phyloP scores from a whole-genome alignment of 2,113 vertebrate species.

The Corythoichthys haematopterus region DNA sequence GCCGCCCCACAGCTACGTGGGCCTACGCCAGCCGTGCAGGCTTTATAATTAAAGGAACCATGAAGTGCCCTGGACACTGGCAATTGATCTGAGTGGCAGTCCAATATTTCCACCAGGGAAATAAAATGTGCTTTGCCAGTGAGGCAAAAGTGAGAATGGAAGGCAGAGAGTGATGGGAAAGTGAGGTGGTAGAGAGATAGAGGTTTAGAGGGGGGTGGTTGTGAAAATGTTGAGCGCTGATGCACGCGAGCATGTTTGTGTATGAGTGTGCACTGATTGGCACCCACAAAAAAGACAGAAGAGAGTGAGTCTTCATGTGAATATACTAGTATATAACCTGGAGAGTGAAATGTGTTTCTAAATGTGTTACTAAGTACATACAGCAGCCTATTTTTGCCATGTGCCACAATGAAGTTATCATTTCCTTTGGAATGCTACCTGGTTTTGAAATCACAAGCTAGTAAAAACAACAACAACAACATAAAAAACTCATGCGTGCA shows the following conservation, averaged over 20 bases:
- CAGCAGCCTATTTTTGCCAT: too few species aligned
- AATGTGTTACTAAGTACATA: too few species aligned
- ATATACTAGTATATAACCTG: too few species aligned
- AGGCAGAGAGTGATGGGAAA: slow-evolving; percentile 31
- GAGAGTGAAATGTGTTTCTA: too few species aligned
- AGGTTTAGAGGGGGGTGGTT: slow-evolving; percentile 4
- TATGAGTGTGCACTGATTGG: slow-evolving; percentile 2
- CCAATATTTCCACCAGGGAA: slow-evolving; percentile 78
- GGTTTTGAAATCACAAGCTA: too few species aligned
- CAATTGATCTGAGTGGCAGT: slow-evolving; percentile 80
- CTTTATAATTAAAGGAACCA: slow-evolving; percentile 78
- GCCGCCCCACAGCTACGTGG: slow-evolving; percentile 74
- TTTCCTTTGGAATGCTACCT: too few species aligned
- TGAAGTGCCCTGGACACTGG: slow-evolving; percentile 74
- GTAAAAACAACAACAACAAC: too few species aligned
- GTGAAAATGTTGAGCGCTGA: neutral
- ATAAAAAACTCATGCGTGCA: too few species aligned
- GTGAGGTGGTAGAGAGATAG: slow-evolving; percentile 26
- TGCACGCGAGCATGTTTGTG: slow-evolving; percentile 14
- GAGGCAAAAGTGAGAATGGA: slow-evolving; percentile 36
- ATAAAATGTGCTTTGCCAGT: slow-evolving; percentile 67
- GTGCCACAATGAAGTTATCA: too few species aligned
- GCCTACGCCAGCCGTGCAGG: slow-evolving; percentile 69
- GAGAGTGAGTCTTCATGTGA: neutral
- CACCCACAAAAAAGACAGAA: neutral